Percentiles rank a stretch among this genome's conserved stretches.
phyloP scores from a whole-genome alignment of 2,113 vertebrate species.

The Trinectes maculatus region DNA sequence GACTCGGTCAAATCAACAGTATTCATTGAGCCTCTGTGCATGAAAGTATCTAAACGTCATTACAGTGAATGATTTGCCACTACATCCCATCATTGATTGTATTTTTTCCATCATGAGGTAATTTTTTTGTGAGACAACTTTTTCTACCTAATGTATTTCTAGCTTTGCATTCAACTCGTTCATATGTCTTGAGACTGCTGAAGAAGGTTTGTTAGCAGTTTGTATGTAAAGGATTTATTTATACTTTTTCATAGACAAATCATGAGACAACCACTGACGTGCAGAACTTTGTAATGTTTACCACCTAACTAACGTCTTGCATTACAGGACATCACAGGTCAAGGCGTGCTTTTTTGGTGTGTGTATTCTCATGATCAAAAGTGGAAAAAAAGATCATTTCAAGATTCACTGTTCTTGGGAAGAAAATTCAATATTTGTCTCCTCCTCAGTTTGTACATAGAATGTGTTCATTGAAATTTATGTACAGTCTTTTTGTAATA shows the following conservation, averaged over 20 bases:
- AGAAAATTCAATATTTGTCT: constrained; percentile 71
- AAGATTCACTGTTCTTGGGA: constrained; percentile 76
- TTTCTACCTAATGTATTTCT: constrained; percentile 72
- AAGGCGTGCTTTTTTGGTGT: constrained; percentile 64
- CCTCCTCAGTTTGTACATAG: constrained; percentile 82
- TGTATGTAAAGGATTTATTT: constrained; percentile 74
- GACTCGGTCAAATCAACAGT: constrained; percentile 37
- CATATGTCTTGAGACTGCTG: constrained; percentile 61
- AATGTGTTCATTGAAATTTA: constrained; percentile 84
- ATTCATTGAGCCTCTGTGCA: constrained; percentile 48
- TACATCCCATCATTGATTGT: constrained; percentile 71
- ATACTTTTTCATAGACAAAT: constrained; percentile 71
- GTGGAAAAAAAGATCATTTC: constrained; percentile 44
- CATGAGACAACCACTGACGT: constrained; percentile 72
- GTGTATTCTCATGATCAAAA: constrained; percentile 71
- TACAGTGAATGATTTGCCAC: constrained; percentile 52
- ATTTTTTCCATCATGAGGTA: constrained; percentile 67
- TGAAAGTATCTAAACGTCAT: constrained; percentile 42
- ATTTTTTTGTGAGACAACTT: constrained; percentile 57
- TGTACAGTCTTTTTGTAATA: constrained; percentile 89
- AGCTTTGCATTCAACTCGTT: constrained; percentile 60
- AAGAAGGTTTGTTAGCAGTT: constrained; percentile 48
- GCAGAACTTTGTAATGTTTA: constrained; percentile 75
- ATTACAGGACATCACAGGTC: constrained; percentile 75
- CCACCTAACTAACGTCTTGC: constrained; percentile 64